Evolutionary conservation across 2,113 vertebrate species (phyloP), one percentile per base, ranked within the genome.

Genomic region (Drymodes brunneopygia): DNA sequence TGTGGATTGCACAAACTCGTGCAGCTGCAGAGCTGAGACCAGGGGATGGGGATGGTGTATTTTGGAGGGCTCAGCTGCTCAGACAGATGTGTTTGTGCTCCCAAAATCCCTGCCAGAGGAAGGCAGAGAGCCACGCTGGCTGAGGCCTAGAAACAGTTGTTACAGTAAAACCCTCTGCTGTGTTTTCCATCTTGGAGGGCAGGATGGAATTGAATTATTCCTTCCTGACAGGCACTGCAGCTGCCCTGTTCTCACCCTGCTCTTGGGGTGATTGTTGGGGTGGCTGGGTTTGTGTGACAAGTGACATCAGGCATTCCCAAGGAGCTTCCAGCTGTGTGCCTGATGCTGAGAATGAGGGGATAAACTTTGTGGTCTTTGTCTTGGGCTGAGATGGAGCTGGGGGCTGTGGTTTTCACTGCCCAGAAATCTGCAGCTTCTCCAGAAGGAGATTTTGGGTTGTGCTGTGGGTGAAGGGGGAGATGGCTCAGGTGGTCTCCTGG

Each of bases 81-180:
- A 72, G 31, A 36, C 78, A 86, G 88, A 81, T 70, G 78, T 64
- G 45, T 69, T 77, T 94, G 88, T 80, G 64, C 89, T 94, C 80
- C 35, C 82, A 69, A 44, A 73, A 62, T 71, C 53, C 45, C 69
- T 95, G 83, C 88, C 86, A 93, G 91, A 51, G 86, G 91, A 21
- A 80, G 83, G 60, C 81, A 72, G 51, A 60, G 50, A 72, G 79
- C 71, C 80, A n/a, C 3, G 7, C 71, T 87, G 78, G 14, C 85
- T 78, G 40, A 57, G 65, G 38, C 77, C 61, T 53, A 3, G 35
- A 28, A 74, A 61, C 61, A 87, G 81, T 91, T 78, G 65, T 35
- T 71, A 35, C 3, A 91, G 70, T n/a, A 48, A 88, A 93, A 35
- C 69, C 36, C 87, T 86, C 86, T 74, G 88, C 77, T 80, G 13